Percentiles rank a stretch among this genome's conserved stretches.
Conservation (phyloP, 2,888 invertebrate genomes). For the Tridacna gigas region DNA sequence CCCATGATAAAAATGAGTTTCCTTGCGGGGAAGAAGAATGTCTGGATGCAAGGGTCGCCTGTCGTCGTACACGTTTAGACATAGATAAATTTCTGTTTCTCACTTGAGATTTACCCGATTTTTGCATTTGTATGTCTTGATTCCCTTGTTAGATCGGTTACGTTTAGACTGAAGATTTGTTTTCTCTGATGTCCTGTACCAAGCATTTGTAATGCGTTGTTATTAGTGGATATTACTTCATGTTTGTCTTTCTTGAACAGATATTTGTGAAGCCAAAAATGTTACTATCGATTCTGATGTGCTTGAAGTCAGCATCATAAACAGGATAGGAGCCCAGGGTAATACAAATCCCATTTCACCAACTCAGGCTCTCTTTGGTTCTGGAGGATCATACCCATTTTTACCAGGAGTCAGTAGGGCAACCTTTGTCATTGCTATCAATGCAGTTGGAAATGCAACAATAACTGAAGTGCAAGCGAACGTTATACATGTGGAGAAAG, state of each 20-base stretch:
- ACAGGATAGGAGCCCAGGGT: constrained; percentile 16
- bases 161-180: too few species aligned
- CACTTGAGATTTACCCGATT: too few species aligned
- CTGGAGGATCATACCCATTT: constrained; percentile 18
- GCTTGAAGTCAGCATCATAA: constrained; percentile 14
- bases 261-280: constrained; percentile 21
- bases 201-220: too few species aligned
- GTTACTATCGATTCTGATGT: constrained; percentile 18
- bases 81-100: too few species aligned
- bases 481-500: constrained; percentile 22
- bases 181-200: too few species aligned
- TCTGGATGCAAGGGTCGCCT: neutral
- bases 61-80: neutral
- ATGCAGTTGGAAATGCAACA: constrained; percentile 6
- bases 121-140: too few species aligned
- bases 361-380: constrained; percentile 25
- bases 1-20: too few species aligned
- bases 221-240: too few species aligned
- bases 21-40: too few species aligned
- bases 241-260: neutral
- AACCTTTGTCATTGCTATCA: constrained; percentile 16
- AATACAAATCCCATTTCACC: neutral
- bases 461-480: constrained; percentile 13
- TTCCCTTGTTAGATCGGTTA: too few species aligned
- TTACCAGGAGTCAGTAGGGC: constrained; percentile 19